Evolutionary conservation across 2,797 vertebrate species (phyloP).

Genomic region (Coregonus sp.): DNA sequence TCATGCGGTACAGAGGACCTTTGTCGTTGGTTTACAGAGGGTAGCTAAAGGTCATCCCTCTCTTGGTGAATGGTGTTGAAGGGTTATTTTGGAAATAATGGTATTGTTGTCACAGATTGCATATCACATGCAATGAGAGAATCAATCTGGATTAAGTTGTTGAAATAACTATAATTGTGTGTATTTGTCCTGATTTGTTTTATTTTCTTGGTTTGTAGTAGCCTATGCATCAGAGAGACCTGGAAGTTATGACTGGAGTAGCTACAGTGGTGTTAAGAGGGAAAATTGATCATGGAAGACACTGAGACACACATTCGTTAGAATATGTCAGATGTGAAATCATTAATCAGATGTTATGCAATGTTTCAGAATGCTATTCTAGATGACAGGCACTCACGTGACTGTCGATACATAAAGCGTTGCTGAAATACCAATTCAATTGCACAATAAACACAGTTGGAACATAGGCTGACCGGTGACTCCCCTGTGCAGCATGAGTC

Average conservation of each 20-base stretch:
- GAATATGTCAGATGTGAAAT: too few species aligned
- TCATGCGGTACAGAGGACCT: slow-evolving; percentile 3
- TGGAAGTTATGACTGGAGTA: neutral
- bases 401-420: neutral
- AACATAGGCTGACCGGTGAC: neutral
- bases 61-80: neutral
- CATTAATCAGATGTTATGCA: neutral
- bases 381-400: neutral
- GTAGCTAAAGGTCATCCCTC: neutral
- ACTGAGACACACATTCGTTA: neutral
- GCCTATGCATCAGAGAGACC: neutral
- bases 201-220: neutral
- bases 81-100: neutral
- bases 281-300: neutral
- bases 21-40: slow-evolving; percentile 3
- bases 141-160: neutral
- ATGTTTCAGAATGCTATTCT: neutral
- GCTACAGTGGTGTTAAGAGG: neutral
- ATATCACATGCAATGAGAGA: neutral
- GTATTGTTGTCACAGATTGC: neutral
- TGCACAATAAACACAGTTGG: neutral
- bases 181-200: neutral
- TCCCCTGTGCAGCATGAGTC: neutral
- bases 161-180: neutral
- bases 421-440: neutral